Base-by-base conservation (phyloP, 2,888 invertebrate genomes). In the Cinara cedri region DNA sequence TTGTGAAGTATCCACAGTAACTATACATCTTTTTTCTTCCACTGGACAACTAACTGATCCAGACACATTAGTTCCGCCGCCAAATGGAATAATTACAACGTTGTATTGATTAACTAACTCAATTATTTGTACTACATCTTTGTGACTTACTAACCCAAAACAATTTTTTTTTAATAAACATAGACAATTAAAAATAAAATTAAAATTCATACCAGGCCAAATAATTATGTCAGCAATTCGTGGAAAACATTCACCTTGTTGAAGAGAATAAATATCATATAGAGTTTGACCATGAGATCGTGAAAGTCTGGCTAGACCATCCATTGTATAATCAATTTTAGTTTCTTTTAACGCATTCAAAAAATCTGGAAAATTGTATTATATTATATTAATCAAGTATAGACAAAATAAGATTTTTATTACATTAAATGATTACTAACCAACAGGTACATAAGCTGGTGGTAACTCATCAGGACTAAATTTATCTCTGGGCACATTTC, bases 41-140 rank as follows among this genome's bases (percentile, higher is more conserved):
- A 87, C 87, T 0, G 97, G 97, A 85, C 97, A 97, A 70, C 92
- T 90, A 13, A 96, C 88, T 0, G 95, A 92, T 1, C 94, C 93
- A 0, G 96, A 94, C 0, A 97, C 97, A 60, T 94, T 95, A 0
- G 97, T 97, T 0, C 97, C 97, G 1, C 97, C 97, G 0, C 98
- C 98, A 86, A 92, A 97, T 0, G 97, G 98, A 83, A 99, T 94
- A 76, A 98, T 88, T 55, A 92, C 96, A 62, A 94, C 90, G 83
- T 93, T 89, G 84, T 91, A 88, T 60, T 90, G 88, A 78, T 90
- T 88, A 1, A 97, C 97, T 60, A 93, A 85, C 24, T 89, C 86
- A 0, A 98, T 93, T 83, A 98, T 88, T 83, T 89, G 88, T 81
- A 91, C 91, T 6, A 97, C 96, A 84, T 97, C 92, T n/a, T 92